phyloP scores from a whole-genome alignment of 2,888 invertebrate species.

The Nyleta sp. region DNA sequence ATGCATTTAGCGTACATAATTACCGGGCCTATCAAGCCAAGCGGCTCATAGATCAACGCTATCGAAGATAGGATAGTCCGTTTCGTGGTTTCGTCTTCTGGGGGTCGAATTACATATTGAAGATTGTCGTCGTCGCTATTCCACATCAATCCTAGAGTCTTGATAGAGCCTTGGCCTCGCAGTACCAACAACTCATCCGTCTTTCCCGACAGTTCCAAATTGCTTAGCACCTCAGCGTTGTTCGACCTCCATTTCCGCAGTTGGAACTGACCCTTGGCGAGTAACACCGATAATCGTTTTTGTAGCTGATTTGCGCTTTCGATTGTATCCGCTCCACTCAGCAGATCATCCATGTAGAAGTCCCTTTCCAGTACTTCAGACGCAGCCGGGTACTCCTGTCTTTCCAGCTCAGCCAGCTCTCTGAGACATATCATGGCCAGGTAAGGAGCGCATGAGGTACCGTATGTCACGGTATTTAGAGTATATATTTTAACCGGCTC shows the following conservation, averaged over 20 bases:
- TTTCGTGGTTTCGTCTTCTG: constrained; percentile 11
- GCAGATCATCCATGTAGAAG: constrained; percentile 63
- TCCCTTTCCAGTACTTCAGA: constrained; percentile 56
- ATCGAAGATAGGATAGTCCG: constrained; percentile 51
- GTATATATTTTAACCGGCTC: constrained; percentile 24
- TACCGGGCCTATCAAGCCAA: constrained; percentile 52
- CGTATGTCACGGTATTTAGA: constrained; percentile 41
- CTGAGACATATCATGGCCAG: constrained; percentile 29
- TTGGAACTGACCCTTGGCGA: not conserved
- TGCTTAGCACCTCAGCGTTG: constrained; percentile 3
- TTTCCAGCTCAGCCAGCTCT: not conserved
- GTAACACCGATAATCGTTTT: constrained; percentile 23
- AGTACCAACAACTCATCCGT: constrained; percentile 36
- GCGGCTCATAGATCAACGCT: constrained; percentile 58
- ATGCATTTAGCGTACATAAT: constrained; percentile 54
- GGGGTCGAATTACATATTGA: constrained; percentile 37
- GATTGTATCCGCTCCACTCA: constrained; percentile 8
- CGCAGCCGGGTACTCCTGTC: constrained; percentile 50
- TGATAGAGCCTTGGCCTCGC: not conserved
- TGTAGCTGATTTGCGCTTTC: constrained; percentile 55
- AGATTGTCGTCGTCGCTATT: constrained; percentile 38
- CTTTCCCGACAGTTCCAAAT: constrained; percentile 9
- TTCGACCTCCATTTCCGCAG: constrained; percentile 13
- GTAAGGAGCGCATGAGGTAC: constrained; percentile 26
- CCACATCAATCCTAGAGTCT: constrained; percentile 54